Conservation (phyloP, 2,113 vertebrate genomes). For the Narcine bancroftii region DNA sequence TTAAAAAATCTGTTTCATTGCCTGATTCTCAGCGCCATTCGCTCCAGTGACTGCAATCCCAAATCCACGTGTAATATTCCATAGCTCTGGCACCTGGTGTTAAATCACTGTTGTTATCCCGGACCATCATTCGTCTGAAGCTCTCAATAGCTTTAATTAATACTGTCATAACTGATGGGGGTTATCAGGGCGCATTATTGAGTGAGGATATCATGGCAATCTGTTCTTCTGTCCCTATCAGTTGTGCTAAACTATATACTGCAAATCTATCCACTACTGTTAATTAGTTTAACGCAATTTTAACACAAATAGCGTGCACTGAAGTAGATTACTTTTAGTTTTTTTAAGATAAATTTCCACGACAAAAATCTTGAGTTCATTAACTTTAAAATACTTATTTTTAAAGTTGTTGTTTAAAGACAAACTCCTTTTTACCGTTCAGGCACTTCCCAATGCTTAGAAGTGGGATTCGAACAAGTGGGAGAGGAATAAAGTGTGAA, state of each 20-base stretch:
- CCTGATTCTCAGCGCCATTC: conserved; percentile 1
- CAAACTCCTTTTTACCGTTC: background rate
- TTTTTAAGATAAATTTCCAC: background rate
- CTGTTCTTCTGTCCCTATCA: background rate
- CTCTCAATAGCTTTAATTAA: conserved; percentile 34
- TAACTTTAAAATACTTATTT: background rate
- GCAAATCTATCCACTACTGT: background rate
- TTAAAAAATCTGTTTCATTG: background rate
- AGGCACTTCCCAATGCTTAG: background rate
- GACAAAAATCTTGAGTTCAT: background rate
- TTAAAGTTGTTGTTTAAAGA: background rate
- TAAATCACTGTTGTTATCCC: conserved; percentile 1
- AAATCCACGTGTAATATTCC: background rate
- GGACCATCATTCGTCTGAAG: conserved; percentile 16
- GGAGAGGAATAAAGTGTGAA: conserved; percentile 57
- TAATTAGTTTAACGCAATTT: background rate
- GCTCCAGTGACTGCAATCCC: background rate
- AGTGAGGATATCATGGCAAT: conserved; percentile 10
- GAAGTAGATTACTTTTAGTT: background rate
- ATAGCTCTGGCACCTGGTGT: background rate
- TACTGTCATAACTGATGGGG: conserved; percentile 31
- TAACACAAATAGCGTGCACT: background rate
- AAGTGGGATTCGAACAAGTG: conserved; percentile 41
- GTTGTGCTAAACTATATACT: conserved; percentile 13
- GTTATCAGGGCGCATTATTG: conserved; percentile 13